A percentile compares a stretch with the other conserved stretches of the same genome.
Evolutionary conservation across 2,888 invertebrate species (phyloP).

Genomic region (Drosophila ezoana): DNA sequence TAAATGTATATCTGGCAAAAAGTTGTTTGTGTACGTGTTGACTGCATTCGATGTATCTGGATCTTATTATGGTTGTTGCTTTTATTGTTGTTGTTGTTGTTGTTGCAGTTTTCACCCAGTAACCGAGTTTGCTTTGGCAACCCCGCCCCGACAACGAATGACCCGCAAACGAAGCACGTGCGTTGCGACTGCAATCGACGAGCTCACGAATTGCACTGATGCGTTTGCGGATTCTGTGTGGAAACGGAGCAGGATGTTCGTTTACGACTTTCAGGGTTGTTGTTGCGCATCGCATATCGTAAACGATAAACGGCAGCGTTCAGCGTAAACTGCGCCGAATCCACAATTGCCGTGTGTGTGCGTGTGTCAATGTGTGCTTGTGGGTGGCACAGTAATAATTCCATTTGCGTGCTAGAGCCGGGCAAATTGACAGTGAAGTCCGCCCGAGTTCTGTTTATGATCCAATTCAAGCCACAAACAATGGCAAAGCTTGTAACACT

Average conservation of each 20-base stretch:
- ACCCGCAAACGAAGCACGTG: constrained; percentile 30
- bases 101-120: constrained; percentile 79
- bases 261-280: constrained; percentile 40
- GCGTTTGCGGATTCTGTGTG: constrained; percentile 64
- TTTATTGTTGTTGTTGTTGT: constrained; percentile 42
- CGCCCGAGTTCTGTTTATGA: constrained; percentile 56
- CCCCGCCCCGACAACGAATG: constrained; percentile 51
- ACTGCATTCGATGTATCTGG: constrained; percentile 29
- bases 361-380: constrained; percentile 25
- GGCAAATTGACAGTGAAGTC: constrained; percentile 25
- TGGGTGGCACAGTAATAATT: constrained; percentile 64
- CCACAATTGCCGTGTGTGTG: constrained; percentile 33
- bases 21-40: constrained; percentile 34
- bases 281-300: constrained; percentile 59
- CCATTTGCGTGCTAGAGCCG: constrained; percentile 50
- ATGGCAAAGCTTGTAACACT: constrained; percentile 62
- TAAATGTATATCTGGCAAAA: constrained; percentile 1
- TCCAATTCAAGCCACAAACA: constrained; percentile 64
- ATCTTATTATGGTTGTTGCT: constrained; percentile 19
- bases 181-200: constrained; percentile 61
- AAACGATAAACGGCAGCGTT: constrained; percentile 55
- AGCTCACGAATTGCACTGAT: constrained; percentile 81
- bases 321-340: constrained; percentile 67
- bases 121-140: constrained; percentile 78
- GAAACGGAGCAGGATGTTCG: constrained; percentile 51